Conservation (phyloP, 2,797 vertebrate species). For the Rhodeus uyekii region DNA sequence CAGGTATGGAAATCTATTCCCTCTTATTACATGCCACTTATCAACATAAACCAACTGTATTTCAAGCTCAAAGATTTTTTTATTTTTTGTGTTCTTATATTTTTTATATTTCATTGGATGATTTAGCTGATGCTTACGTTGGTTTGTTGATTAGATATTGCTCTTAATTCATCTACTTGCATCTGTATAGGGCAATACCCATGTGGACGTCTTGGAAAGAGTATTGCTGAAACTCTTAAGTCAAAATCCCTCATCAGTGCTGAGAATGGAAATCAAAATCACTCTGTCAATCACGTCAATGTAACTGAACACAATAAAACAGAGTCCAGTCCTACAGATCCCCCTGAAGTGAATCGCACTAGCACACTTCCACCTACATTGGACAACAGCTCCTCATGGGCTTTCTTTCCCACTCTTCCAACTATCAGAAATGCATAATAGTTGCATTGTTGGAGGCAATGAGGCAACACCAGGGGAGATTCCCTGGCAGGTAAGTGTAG, state of each 20-base stretch:
- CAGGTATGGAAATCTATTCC: slow-evolving; percentile 70
- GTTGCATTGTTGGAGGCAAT: slow-evolving; percentile 83
- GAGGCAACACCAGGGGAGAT: slow-evolving; percentile 84
- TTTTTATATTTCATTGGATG: no score
- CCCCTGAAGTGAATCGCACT: background rate
- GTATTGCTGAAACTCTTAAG: background rate
- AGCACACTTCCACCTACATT: background rate
- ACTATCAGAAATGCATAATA: slow-evolving; percentile 26
- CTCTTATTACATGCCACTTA: background rate
- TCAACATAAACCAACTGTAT: no score
- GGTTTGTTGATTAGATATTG: background rate
- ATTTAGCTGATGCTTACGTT: background rate
- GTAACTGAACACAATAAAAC: slow-evolving; percentile 34
- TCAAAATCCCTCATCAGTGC: background rate
- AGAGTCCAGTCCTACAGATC: slow-evolving; percentile 17
- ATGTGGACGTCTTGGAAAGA: slow-evolving; percentile 65
- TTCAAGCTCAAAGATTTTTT: no score
- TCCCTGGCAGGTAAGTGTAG: slow-evolving; percentile 91
- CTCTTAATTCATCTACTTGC: background rate
- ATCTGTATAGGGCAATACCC: slow-evolving; percentile 58
- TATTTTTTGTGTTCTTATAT: no score
- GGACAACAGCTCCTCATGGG: accelerated
- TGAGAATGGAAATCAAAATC: slow-evolving; percentile 26
- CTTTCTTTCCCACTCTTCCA: slow-evolving; percentile 58
- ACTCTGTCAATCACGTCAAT: background rate